A percentile compares a stretch with the other conserved stretches of the same genome.
Evolutionary conservation across 2,888 invertebrate genomes (phyloP).

Genomic region (Ornithoptera priamus): DNA sequence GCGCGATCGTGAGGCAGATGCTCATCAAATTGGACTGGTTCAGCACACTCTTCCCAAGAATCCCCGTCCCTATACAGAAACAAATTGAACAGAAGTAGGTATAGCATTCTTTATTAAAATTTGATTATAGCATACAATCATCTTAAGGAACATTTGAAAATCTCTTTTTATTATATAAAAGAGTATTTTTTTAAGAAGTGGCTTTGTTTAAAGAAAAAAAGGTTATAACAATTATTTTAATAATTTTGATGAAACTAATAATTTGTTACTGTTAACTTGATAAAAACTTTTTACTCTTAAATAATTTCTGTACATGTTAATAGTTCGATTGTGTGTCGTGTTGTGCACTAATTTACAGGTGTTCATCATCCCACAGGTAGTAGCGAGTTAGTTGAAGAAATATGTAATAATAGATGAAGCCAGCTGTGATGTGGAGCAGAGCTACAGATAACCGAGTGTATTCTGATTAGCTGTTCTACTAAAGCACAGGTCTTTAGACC

Average conservation of each 20-base stretch:
- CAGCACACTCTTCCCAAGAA: conserved; percentile 97
- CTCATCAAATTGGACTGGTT: conserved; percentile 99
- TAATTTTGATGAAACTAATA: too few species aligned
- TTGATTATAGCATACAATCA: background rate
- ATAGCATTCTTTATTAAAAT: conserved; percentile 33
- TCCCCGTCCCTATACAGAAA: conserved; percentile 98
- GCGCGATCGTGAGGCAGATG: conserved; percentile 95
- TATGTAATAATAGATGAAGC: background rate
- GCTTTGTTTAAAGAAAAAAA: background rate
- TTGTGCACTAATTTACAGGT: conserved; percentile 1
- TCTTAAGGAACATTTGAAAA: too few species aligned
- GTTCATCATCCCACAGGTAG: background rate
- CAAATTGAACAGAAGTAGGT: conserved; percentile 88
- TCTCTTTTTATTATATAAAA: background rate
- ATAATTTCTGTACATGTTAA: background rate
- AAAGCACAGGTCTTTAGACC: background rate
- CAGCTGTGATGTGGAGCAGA: background rate
- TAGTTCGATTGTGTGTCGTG: background rate
- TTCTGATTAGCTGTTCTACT: background rate
- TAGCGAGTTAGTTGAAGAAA: background rate
- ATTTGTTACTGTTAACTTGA: background rate
- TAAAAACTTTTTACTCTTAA: background rate
- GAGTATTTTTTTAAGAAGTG: background rate
- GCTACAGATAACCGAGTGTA: background rate
- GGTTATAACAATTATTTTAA: too few species aligned